These are phyloP conservation scores for Miltochrista miniata DNA, from an alignment of 2,888 invertebrate species.

Conservation along the genomic window DNA sequence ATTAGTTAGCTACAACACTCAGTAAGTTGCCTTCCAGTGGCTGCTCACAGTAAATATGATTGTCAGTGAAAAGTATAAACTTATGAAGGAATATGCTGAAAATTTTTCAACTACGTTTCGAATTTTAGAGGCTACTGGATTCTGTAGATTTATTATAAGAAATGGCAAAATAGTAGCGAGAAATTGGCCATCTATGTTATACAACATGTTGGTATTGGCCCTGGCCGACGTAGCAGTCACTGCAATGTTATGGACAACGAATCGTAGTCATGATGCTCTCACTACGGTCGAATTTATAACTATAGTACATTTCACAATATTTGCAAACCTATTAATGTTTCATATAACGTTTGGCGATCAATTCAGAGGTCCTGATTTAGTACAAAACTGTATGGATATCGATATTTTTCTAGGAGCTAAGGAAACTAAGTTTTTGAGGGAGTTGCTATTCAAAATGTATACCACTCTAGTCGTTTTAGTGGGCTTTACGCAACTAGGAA, in stretches of 20 bases:
- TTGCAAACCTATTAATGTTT: constrained; percentile 42
- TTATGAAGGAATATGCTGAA: constrained; percentile 44
- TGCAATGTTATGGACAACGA: constrained; percentile 42
- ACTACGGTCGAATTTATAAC: constrained; percentile 48
- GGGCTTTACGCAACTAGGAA: constrained; percentile 25
- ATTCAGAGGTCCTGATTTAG: constrained; percentile 39
- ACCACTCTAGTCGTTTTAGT: constrained; percentile 22
- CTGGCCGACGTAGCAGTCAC: constrained; percentile 29
- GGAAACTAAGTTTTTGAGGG: constrained; percentile 63
- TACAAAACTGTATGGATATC: constrained; percentile 50
- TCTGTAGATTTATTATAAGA: constrained; percentile 50
- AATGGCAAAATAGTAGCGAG: constrained; percentile 44
- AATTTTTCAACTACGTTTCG: constrained; percentile 35
- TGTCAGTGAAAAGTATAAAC: constrained; percentile 23
- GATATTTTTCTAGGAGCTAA: constrained; percentile 54
- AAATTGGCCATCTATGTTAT: constrained; percentile 33
- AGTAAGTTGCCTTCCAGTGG: neutral
- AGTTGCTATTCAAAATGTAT: constrained; percentile 34
- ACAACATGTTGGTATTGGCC: constrained; percentile 37
- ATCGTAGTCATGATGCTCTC: constrained; percentile 34
- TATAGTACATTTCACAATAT: constrained; percentile 41
- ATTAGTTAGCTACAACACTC: too few species aligned
- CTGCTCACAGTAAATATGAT: constrained; percentile 32
- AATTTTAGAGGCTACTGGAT: constrained; percentile 45
- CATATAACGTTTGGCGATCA: constrained; percentile 50